A percentile compares a stretch with the other conserved stretches of the same genome.
Conservation (phyloP, 2,888 invertebrate genomes). For the Panzeria rudis region DNA sequence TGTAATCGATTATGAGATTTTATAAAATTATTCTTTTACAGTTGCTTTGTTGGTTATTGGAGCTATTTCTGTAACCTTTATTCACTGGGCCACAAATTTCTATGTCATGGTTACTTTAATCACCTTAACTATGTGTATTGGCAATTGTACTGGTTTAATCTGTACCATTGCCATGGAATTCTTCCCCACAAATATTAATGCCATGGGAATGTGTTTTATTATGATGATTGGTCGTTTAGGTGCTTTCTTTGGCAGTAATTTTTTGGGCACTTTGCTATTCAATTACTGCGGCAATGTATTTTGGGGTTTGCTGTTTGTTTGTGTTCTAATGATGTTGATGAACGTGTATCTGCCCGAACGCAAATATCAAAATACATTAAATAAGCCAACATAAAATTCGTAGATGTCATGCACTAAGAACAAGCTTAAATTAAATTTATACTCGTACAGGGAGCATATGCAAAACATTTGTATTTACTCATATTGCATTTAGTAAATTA, state of each 20-base stretch:
- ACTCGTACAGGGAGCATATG: too few species aligned
- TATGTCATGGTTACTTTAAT: slow-evolving; percentile 86
- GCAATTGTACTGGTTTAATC: slow-evolving; percentile 86
- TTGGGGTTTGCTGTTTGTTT: slow-evolving; percentile 75
- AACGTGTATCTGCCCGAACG: slow-evolving; percentile 76
- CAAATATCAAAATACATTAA: slow-evolving; percentile 43
- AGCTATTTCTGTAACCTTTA: slow-evolving; percentile 85
- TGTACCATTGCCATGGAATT: slow-evolving; percentile 86
- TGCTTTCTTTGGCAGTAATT: slow-evolving; percentile 80
- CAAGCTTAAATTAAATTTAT: too few species aligned
- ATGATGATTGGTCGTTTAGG: slow-evolving; percentile 82
- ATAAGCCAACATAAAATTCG: slow-evolving; percentile 19
- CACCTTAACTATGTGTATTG: slow-evolving; percentile 85
- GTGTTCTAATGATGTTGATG: slow-evolving; percentile 71
- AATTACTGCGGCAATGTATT: slow-evolving; percentile 77
- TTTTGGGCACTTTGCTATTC: slow-evolving; percentile 78
- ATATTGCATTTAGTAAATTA: too few species aligned
- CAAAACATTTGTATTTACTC: too few species aligned
- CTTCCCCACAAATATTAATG: slow-evolving; percentile 85
- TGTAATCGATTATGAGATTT: too few species aligned
- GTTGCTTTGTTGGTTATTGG: slow-evolving; percentile 84
- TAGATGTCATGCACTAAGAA: too few species aligned
- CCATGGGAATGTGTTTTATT: slow-evolving; percentile 83
- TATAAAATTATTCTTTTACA: slow-evolving; percentile 60
- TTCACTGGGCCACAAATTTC: slow-evolving; percentile 86